Percentiles rank a stretch among this genome's conserved stretches.
Evolutionary conservation across 2,113 vertebrate genomes (phyloP).

Genomic region (Pelodiscus sinensis): DNA sequence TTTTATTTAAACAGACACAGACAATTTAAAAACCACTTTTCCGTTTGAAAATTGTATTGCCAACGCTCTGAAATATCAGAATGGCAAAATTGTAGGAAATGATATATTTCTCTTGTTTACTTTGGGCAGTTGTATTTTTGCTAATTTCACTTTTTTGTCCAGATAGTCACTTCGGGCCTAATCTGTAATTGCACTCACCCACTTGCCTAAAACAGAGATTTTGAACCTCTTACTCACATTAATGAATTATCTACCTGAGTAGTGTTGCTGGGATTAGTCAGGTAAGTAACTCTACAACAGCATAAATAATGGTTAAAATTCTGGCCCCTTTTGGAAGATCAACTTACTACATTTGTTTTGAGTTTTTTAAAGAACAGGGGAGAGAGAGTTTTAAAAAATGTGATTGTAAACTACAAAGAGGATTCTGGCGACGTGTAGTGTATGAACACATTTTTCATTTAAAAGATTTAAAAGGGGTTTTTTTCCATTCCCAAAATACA

Average conservation of each 20-base stretch:
- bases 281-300: background rate
- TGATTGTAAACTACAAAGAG: background rate
- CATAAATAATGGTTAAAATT: background rate
- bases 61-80: background rate
- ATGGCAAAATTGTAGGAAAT: background rate
- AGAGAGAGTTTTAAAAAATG: background rate
- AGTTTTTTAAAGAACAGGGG: background rate
- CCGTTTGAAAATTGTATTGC: background rate
- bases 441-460: background rate
- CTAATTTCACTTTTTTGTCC: background rate
- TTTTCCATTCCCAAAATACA: background rate
- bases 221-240: background rate
- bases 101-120: background rate
- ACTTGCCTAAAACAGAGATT: background rate
- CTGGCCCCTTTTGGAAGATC: background rate
- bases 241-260: background rate
- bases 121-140: background rate
- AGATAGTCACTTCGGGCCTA: background rate
- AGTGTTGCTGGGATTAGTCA: background rate
- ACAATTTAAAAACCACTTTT: background rate
- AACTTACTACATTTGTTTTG: background rate
- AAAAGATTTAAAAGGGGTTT: background rate
- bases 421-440: background rate
- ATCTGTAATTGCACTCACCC: background rate
- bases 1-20: background rate